Conservation (phyloP, 1,140 invertebrate species). For the Trichonephila inaurata region DNA sequence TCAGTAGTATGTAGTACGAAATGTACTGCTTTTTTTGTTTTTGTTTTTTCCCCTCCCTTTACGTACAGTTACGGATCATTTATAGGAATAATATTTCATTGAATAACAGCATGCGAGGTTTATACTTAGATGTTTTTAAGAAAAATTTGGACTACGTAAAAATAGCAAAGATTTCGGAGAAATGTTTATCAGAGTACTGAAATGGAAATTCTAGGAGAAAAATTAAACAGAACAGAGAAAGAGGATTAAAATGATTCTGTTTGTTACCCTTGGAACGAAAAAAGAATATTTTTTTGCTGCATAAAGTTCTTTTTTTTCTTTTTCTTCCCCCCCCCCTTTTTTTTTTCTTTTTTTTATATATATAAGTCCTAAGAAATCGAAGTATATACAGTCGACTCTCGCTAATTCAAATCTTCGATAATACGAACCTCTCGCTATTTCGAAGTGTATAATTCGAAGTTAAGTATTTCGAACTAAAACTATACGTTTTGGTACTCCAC, state of each 20-base stretch:
- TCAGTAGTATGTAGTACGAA: constrained; percentile 18
- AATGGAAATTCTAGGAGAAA: not conserved
- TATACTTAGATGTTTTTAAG: not conserved
- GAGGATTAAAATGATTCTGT: not conserved
- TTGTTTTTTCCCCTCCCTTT: not conserved
- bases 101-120: not conserved
- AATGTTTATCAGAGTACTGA: not conserved
- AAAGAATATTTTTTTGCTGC: too few relatives aligned
- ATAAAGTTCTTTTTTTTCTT: too few relatives aligned
- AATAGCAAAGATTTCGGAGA: not conserved
- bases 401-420: too few relatives aligned
- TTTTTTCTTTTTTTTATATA: too few relatives aligned
- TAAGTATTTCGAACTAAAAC: too few relatives aligned
- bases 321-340: too few relatives aligned
- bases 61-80: constrained; percentile 26
- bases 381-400: too few relatives aligned
- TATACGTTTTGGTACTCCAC: too few relatives aligned
- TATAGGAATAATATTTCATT: constrained; percentile 32
- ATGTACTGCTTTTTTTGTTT: not conserved
- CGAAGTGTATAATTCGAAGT: too few relatives aligned
- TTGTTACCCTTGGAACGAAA: too few relatives aligned
- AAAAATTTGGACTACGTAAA: not conserved
- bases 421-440: too few relatives aligned
- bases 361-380: too few relatives aligned
- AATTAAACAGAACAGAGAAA: not conserved